Percentiles rank a stretch among this genome's conserved stretches.
Conservation (phyloP, 2,797 vertebrate genomes). For the Amniataba percoides region DNA sequence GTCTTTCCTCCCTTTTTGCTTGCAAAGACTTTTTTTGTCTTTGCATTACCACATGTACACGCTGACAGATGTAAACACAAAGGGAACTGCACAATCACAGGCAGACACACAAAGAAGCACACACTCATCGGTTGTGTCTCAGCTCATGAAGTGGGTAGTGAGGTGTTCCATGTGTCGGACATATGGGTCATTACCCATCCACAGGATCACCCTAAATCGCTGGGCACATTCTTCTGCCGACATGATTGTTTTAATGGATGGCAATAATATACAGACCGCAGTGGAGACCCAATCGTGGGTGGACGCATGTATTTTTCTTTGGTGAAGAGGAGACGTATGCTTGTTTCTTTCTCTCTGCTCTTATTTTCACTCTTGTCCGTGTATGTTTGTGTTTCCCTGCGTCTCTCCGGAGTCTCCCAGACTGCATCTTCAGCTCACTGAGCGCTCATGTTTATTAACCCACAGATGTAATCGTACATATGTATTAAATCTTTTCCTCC, state of each 20-base stretch:
- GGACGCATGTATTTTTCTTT: constrained; percentile 57
- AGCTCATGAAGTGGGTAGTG: constrained; percentile 74
- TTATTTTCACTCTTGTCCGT: constrained; percentile 43
- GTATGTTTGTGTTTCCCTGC: constrained; percentile 33
- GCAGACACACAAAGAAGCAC: constrained; percentile 14
- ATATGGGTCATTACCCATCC: constrained; percentile 74
- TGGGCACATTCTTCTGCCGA: constrained; percentile 61
- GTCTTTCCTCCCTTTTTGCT: constrained; percentile 17
- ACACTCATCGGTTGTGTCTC: constrained; percentile 43
- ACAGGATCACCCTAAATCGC: constrained; percentile 61
- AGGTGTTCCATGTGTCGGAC: constrained; percentile 71
- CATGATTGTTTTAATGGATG: constrained; percentile 76
- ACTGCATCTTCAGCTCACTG: background rate
- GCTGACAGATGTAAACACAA: background rate
- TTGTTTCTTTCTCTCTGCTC: constrained; percentile 47
- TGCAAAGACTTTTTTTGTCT: background rate
- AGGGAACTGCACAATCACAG: constrained; percentile 6
- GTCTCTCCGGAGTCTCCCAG: constrained; percentile 24
- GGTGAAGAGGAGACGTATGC: constrained; percentile 31
- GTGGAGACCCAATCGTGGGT: constrained; percentile 23
- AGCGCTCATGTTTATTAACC: constrained; percentile 33
- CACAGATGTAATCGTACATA: constrained; percentile 23
- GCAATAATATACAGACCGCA: constrained; percentile 69
- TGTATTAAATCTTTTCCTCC: background rate
- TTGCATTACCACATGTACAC: background rate